Percentiles rank a stretch among this genome's conserved stretches.
Conservation (phyloP, 2,888 invertebrate genomes). For the Colostygia pectinataria region DNA sequence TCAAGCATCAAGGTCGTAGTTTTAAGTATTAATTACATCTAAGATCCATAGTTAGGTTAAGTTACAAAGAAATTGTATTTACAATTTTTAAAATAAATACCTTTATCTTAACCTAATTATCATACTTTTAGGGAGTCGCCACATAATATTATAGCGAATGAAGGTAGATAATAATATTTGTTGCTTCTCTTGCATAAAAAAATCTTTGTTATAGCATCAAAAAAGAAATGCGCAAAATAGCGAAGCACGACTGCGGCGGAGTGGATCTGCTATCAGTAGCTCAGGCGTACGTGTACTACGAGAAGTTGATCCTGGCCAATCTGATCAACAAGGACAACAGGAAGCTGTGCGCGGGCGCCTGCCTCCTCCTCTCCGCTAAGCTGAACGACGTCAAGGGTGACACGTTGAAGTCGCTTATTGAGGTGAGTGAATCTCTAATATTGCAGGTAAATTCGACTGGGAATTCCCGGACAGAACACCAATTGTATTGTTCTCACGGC, state of each 20-base stretch:
- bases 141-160: too few relatives aligned
- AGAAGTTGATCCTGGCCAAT: conserved; percentile 95
- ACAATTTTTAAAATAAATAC: too few relatives aligned
- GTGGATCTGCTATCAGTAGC: conserved; percentile 96
- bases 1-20: too few relatives aligned
- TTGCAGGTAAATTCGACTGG: too few relatives aligned
- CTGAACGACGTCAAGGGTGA: conserved; percentile 98
- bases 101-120: too few relatives aligned
- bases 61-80: too few relatives aligned
- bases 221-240: conserved; percentile 96
- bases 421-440: conserved; percentile 80
- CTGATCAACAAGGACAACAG: conserved; percentile 97
- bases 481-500: too few relatives aligned
- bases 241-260: conserved; percentile 90
- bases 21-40: too few relatives aligned
- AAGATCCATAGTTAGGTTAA: too few relatives aligned
- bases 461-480: too few relatives aligned
- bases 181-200: not conserved
- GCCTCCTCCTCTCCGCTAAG: conserved; percentile 96
- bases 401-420: conserved; percentile 91
- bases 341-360: conserved; percentile 97
- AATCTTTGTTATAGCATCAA: conserved; percentile 88
- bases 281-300: conserved; percentile 99
- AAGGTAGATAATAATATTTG: too few relatives aligned
- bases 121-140: too few relatives aligned